These are phyloP conservation scores for Nibea albiflora DNA, from an alignment of 2,113 vertebrate species.

Conservation along the genomic window DNA sequence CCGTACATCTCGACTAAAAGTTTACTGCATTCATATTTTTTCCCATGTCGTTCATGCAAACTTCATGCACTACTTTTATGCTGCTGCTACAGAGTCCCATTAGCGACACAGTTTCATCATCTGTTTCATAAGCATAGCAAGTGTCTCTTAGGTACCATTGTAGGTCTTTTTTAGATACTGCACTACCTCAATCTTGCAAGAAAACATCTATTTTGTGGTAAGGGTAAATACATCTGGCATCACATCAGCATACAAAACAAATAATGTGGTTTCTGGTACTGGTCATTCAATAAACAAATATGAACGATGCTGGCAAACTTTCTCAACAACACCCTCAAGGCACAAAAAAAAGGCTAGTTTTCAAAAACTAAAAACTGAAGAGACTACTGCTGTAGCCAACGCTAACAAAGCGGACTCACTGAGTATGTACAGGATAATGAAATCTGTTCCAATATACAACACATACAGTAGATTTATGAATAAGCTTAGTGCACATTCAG, in stretches of 20 bases:
- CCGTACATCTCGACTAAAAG: background rate
- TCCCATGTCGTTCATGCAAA: background rate
- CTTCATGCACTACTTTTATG: slow-evolving; percentile 2
- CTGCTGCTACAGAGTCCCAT: background rate
- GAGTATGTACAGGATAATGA: background rate
- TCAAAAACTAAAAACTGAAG: background rate
- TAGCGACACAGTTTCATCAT: background rate
- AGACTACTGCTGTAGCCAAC: background rate
- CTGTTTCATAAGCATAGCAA: background rate
- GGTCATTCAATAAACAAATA: background rate
- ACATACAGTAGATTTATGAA: slow-evolving; percentile 6
- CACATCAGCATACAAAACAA: background rate
- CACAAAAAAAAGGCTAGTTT: background rate
- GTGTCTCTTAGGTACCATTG: background rate
- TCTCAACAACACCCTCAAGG: background rate
- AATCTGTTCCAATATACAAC: background rate
- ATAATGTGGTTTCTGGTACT: background rate
- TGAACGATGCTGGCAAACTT: background rate
- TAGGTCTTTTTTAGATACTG: background rate
- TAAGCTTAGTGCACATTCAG: background rate
- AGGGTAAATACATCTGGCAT: background rate
- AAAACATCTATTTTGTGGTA: background rate
- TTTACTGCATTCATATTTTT: background rate
- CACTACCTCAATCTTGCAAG: background rate
- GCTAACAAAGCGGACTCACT: background rate